These are phyloP conservation scores for Polydrusus pterygomalis DNA, from an alignment of 2,888 invertebrate species.

Conservation along the genomic window DNA sequence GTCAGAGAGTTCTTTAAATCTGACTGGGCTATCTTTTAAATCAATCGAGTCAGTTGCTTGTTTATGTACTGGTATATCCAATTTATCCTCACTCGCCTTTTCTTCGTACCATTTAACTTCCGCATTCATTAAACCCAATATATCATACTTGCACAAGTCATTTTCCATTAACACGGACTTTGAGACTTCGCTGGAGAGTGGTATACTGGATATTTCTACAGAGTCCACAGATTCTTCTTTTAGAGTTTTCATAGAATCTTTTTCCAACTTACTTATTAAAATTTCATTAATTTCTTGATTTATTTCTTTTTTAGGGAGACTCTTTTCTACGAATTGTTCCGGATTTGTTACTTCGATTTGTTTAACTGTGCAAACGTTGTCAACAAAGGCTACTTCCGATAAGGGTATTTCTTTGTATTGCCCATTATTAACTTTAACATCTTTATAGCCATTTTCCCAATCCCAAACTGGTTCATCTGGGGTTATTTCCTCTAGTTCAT, in stretches of 20 bases:
- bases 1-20: background rate
- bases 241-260: background rate
- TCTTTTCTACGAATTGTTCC: background rate
- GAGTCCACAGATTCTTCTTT: background rate
- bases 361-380: background rate
- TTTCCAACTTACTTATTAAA: too few species aligned
- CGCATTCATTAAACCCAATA: slow-evolving; percentile 25
- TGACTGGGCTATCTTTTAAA: background rate
- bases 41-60: background rate
- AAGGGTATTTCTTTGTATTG: background rate
- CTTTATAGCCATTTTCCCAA: slow-evolving; percentile 47
- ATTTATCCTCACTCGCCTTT: slow-evolving; percentile 19
- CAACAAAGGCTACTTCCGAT: background rate
- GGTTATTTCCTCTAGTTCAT: slow-evolving; percentile 23
- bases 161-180: slow-evolving; percentile 18
- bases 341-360: background rate
- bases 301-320: background rate
- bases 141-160: slow-evolving; percentile 32
- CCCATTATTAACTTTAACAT: background rate
- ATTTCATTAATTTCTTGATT: background rate
- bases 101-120: slow-evolving; percentile 45
- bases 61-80: background rate
- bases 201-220: background rate
- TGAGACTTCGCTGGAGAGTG: too few species aligned
- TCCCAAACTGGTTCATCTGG: slow-evolving; percentile 33